Percentiles rank a stretch among this genome's conserved stretches.
Evolutionary conservation across 2,113 vertebrate species (phyloP).

Genomic region (Phainopepla nitens): DNA sequence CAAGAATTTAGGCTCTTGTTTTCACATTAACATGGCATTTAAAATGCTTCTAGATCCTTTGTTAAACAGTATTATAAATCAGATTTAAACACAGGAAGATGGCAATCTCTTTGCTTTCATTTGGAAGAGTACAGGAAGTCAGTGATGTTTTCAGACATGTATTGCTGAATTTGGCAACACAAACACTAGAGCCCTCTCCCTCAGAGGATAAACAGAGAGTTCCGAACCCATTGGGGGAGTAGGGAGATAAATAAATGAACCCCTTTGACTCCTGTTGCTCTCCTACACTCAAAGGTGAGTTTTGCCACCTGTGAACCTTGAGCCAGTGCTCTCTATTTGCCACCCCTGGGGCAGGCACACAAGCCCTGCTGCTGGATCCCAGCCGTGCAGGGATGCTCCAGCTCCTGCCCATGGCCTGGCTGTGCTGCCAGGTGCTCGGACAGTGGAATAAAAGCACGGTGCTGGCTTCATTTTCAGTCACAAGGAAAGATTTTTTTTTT

Average conservation of each 20-base stretch:
- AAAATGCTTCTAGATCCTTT: neutral
- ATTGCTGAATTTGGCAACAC: neutral
- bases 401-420: accelerated
- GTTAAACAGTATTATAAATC: neutral
- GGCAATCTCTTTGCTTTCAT: neutral
- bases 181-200: neutral
- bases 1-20: neutral
- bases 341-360: neutral
- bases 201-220: neutral
- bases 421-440: accelerated
- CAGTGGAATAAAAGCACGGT: accelerated
- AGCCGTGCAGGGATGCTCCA: neutral
- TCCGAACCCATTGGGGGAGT: neutral
- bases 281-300: neutral
- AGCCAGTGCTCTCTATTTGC: neutral
- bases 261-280: neutral
- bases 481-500: neutral
- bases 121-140: neutral
- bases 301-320: neutral
- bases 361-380: accelerated
- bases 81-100: neutral
- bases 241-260: neutral
- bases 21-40: neutral
- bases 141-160: neutral
- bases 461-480: neutral